Percentiles rank a stretch among this genome's conserved stretches.
phyloP scores from a whole-genome alignment of 2,888 invertebrate species.

The Maniola hyperantus region DNA sequence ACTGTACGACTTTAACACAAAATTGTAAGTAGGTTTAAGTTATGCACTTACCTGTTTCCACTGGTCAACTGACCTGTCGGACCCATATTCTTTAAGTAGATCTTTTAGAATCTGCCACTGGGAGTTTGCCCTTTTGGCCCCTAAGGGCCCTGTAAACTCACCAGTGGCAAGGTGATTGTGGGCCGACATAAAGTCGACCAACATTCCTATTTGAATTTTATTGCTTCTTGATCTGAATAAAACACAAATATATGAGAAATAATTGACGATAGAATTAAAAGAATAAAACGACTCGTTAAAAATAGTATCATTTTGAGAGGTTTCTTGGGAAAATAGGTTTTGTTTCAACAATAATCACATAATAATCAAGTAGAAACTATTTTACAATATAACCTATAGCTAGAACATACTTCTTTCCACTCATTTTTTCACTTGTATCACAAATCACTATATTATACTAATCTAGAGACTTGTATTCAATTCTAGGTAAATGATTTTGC shows the following conservation, averaged over 20 bases:
- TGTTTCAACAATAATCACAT: too few relatives aligned
- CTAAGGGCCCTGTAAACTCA: background rate
- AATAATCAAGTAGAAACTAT: too few relatives aligned
- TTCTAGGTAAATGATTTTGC: too few relatives aligned
- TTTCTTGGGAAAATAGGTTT: too few relatives aligned
- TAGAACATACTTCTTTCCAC: too few relatives aligned
- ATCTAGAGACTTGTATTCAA: too few relatives aligned
- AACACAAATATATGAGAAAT: background rate
- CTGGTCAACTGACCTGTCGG: background rate
- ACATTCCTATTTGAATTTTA: background rate
- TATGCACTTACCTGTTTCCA: background rate
- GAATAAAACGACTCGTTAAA: too few relatives aligned
- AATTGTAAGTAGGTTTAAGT: background rate
- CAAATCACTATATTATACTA: too few relatives aligned
- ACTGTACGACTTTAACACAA: background rate
- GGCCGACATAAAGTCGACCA: background rate
- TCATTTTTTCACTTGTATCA: too few relatives aligned
- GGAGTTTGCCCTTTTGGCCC: background rate
- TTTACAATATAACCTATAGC: too few relatives aligned
- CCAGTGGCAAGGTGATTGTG: background rate
- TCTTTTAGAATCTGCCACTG: background rate
- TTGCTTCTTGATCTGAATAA: background rate
- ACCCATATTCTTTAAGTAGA: background rate
- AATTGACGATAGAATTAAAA: too few relatives aligned
- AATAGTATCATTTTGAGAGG: too few relatives aligned